phyloP scores from a whole-genome alignment of 2,888 invertebrate genomes.

The Mesochorus sp. region DNA sequence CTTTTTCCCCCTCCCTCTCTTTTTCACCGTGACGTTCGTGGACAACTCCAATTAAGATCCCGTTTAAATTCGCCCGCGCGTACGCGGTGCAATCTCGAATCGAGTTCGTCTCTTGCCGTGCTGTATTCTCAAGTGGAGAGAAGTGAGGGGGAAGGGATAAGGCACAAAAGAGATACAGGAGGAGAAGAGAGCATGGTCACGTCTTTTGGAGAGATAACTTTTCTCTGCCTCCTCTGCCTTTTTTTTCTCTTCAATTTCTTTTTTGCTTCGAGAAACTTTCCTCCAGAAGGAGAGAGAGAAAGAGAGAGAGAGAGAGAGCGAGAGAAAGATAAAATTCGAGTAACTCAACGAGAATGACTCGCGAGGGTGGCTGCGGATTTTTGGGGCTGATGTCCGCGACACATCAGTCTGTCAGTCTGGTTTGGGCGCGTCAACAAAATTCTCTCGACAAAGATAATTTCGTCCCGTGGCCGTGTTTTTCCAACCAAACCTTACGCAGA shows the following conservation, averaged over 20 bases:
- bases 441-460: conserved; percentile 38
- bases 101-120: conserved; percentile 10
- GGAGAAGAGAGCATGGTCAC: conserved; percentile 6
- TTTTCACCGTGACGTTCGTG: conserved; percentile 48
- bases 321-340: neutral
- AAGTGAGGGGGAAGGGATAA: too few relatives aligned
- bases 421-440: conserved; percentile 14
- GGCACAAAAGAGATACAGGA: conserved; percentile 22
- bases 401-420: conserved; percentile 25
- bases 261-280: neutral
- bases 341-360: conserved; percentile 50
- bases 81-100: conserved; percentile 55
- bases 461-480: conserved; percentile 2
- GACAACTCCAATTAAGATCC: conserved; percentile 62
- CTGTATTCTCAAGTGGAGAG: conserved; percentile 14
- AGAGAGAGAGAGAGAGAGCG: neutral
- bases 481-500: neutral
- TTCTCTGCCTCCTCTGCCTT: conserved; percentile 5
- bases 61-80: conserved; percentile 60
- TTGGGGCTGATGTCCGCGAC: conserved; percentile 26
- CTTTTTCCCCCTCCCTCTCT: conserved; percentile 21
- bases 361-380: conserved; percentile 33
- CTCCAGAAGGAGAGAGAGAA: neutral
- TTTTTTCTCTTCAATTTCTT: neutral
- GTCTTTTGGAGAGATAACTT: conserved; percentile 22